Evolutionary conservation across 2,113 vertebrate genomes (phyloP), one percentile per base, ranked within the genome.

Genomic region (Sinocyclocheilus maitianheensis): DNA sequence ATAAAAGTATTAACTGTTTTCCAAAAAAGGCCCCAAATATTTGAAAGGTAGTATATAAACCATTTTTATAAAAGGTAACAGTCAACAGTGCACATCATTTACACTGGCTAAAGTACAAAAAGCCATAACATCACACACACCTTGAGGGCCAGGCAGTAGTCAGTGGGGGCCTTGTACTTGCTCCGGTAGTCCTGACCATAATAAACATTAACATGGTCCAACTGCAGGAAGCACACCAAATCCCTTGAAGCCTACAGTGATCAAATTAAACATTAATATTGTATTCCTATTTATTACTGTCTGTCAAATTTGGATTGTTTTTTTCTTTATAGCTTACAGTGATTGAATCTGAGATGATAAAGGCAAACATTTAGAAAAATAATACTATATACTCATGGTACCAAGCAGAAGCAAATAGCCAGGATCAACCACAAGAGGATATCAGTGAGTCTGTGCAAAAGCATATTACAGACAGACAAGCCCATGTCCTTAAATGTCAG

Each of bases 121-220:
- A 48, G 69, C 48, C 14, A 62, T 46, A 60, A 40, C 26, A 4
- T 51, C 24, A 58, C 34, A 76, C 43, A 46, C 24, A 86, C 98
- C 97, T 99, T 99, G 5, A 99, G 95, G 16, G 96, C 97, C 72
- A 99, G 92, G 87, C 98, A 99, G 78, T 98, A 99, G 94, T 99
- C 98, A 9, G 97, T 98, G 2, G 98, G 98, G 60, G 98, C 97
- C 93, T 97, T 99, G 93, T 99, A 99, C 81, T 99, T 99, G 94
- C 95, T 98, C 87, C 98, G 96, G 91, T 98, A 99, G 90, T 99
- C 97, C 91, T 99, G 98, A 1, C 98, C 98, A 5, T 98, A 99
- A 87, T 99, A 99, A 88, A 99, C 97, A 60, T 98, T 99, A 12
- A 99, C 97, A 4, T 99, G 98, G 89, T 99, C 98, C 81, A 99